Evolutionary conservation across 2,113 vertebrate species (phyloP), one percentile per base, ranked within the genome.

Genomic region (Mesitornis unicolor): DNA sequence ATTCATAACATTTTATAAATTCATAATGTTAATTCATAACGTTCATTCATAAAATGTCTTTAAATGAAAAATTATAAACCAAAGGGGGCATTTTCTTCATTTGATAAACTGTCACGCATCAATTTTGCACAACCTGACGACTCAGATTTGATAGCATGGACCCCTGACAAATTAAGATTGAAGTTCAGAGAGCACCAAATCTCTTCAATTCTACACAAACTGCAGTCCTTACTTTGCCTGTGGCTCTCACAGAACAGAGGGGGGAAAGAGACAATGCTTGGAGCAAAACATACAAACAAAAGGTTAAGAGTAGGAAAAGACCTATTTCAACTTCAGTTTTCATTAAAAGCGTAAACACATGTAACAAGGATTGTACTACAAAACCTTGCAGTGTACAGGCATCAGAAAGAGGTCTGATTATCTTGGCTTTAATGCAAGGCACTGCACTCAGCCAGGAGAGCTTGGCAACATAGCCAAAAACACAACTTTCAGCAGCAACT

Each of bases 351-450:
- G 36, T 26, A 71, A 76, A 48, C 6, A 12, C 19, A 18, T 1
- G 4, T 16, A 75, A 42, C 16, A 54, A 1, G 25, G n/a, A 48
- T 45, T 12, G 5, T n/a, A 67, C 17, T 54, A 43, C 6, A 70
- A 65, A 50, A 59, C 6, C 24, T 45, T 13, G 2, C 18, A 47
- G 38, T 0, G 7, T 29, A 5, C 1, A 4, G 33, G 9, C 11
- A 51, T 17, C 10, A 57, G 14, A 45, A 84, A 61, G 51, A 51
- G 22, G 17, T 36, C 15, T 80, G 19, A 16, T 48, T n/a, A 70
- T 4, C 33, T 18, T 10, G 33, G 40, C 18, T 76, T 51, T 75
- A 54, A 6, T 1, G 0, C 21, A 16, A 59, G 7, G 53, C 16
- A 31, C 18, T 33, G n/a, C 10, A 29, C 42, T 75, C 36, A 51